Evolutionary conservation across 2,797 vertebrate genomes (phyloP).

Genomic region (Okamejei kenojei): DNA sequence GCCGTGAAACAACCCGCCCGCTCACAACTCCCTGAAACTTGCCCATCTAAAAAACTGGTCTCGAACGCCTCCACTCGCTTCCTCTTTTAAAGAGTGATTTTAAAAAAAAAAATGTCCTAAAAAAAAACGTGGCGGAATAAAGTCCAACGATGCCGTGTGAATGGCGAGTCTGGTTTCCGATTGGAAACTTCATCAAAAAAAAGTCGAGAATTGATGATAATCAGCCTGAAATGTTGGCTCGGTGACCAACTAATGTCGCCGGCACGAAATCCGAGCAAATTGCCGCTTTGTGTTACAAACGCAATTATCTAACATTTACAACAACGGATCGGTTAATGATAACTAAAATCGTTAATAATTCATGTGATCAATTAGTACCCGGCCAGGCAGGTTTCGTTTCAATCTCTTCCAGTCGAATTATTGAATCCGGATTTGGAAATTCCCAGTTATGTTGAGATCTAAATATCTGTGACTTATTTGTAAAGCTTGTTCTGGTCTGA

Average conservation of each 20-base stretch:
- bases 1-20: no score
- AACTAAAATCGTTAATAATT: background rate
- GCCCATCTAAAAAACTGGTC: background rate
- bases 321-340: background rate
- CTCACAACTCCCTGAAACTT: no score
- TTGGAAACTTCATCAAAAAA: background rate
- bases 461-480: background rate
- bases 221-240: background rate
- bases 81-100: background rate
- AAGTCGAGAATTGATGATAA: background rate
- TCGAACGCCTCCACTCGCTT: no score
- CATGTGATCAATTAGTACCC: background rate
- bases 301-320: background rate
- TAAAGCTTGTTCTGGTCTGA: background rate
- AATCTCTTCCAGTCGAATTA: background rate
- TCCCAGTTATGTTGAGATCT: background rate
- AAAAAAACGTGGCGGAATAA: background rate
- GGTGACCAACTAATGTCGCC: no score
- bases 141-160: background rate
- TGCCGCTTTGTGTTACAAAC: background rate
- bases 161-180: background rate
- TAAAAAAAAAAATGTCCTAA: background rate
- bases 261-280: background rate
- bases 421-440: background rate
- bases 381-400: background rate